phyloP scores from a whole-genome alignment of 2,113 vertebrate genomes.

The Gopherus evgoodei region DNA sequence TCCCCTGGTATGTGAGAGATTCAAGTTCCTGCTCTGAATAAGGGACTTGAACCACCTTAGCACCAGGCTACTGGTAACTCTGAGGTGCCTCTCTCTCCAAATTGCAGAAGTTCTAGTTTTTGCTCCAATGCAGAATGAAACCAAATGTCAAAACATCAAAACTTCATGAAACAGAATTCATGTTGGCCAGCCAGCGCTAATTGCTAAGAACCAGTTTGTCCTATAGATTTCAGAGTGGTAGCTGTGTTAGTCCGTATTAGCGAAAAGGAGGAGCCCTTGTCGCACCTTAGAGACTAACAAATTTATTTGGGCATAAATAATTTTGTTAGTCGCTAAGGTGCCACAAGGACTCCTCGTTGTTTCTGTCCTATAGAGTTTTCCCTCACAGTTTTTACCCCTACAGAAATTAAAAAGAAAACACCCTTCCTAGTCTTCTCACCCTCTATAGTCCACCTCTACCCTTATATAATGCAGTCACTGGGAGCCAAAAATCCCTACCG shows the following conservation, averaged over 20 bases:
- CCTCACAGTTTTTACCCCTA: neutral
- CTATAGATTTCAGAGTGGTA: neutral
- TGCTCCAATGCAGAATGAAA: neutral
- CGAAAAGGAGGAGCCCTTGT: too few species aligned
- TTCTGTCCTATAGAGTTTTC: neutral
- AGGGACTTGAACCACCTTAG: neutral
- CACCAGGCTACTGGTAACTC: neutral
- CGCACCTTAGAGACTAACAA: too few species aligned
- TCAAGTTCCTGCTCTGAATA: neutral
- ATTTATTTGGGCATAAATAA: too few species aligned
- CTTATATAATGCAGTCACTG: too few species aligned
- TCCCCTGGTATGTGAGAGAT: neutral
- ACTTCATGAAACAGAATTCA: neutral
- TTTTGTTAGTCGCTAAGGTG: too few species aligned
- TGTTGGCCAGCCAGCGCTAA: neutral
- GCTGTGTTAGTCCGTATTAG: too few species aligned
- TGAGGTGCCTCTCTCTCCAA: neutral
- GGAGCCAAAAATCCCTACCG: too few species aligned
- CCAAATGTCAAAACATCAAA: neutral
- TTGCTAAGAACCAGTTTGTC: neutral
- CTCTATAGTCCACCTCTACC: neutral
- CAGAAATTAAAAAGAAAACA: neutral
- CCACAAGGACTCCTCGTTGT: too few species aligned
- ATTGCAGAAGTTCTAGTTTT: neutral
- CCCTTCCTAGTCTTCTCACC: neutral